Base-by-base conservation (phyloP, 2,113 vertebrate species). In the Myocastor coypus region DNA sequence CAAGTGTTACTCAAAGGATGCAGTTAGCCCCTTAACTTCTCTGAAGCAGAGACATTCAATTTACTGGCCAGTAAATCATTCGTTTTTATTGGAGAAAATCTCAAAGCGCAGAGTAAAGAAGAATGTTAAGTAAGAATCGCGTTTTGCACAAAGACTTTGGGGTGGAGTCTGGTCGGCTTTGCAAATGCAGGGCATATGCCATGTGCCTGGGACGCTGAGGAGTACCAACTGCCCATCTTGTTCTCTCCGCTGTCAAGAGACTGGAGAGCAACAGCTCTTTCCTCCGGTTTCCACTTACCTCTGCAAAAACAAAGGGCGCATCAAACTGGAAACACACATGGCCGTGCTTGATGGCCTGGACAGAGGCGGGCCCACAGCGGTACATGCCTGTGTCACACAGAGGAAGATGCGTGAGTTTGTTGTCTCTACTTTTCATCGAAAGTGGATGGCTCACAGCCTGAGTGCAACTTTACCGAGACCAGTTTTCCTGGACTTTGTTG, bases 261-360 rank as follows among this genome's bases (percentile, higher is more conserved):
- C 0, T 13, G 26, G 1, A 34, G 28, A 87, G 30, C 22, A 14
- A 66, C 7, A 34, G n/a, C 2, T 3, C 40, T 46, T 28, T n/a
- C 28, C 13, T 50, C 0, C 13, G 6, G 55, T n/a, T 66, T 20
- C 42, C 40, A 96, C 68, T 94, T 98, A 99, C 99, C 99, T 99
- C 99, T 34, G 99, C 99, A 90, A 99, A 99, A 85, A 99, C 98
- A 91, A 99, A 99, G 64, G 99, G 98, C 6, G 99, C 98, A 82
- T 99, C 99, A 92, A 99, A 99, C 0, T 99, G 99, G 98, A 98
- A 99, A 98, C 99, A 99, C 82, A 99, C 98, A 0, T 99, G 98
- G 16, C 99, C 99, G 0, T 99, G 99, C 98, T 99, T 99, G 91
- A 99, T 98, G 90, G 99, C 99, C 92, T 99, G 98, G 84, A 99